phyloP scores from a whole-genome alignment of 2,797 vertebrate species.

The Mallotus villosus region DNA sequence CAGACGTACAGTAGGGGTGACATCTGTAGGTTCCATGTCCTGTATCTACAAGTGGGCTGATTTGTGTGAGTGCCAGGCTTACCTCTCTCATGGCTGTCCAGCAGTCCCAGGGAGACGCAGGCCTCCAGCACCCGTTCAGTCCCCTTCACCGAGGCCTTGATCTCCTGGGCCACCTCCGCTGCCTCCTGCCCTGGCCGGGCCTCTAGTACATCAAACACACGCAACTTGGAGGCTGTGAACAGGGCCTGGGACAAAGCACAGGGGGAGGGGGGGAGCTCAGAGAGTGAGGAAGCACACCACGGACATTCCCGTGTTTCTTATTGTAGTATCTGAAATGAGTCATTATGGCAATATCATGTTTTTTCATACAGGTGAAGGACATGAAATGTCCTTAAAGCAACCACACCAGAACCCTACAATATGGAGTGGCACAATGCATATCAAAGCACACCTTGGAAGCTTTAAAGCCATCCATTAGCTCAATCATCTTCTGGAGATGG shows the following conservation, averaged over 20 bases:
- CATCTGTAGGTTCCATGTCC: too few species aligned
- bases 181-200: constrained; percentile 60
- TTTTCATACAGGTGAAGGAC: background rate
- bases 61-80: background rate
- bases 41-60: too few species aligned
- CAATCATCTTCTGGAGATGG: constrained; percentile 52
- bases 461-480: constrained; percentile 87
- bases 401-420: background rate
- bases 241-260: constrained; percentile 73
- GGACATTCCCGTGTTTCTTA: background rate
- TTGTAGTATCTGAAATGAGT: background rate
- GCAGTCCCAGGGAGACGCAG: constrained; percentile 80
- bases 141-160: constrained; percentile 73
- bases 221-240: constrained; percentile 83
- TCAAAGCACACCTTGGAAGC: constrained; percentile 84
- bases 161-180: constrained; percentile 69
- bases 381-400: background rate
- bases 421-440: background rate
- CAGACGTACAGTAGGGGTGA: too few species aligned
- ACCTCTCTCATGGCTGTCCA: constrained; percentile 63
- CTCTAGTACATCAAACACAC: constrained; percentile 85
- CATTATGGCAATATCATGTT: background rate
- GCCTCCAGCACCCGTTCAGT: constrained; percentile 82
- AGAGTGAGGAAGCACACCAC: too few species aligned
- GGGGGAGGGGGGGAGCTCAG: too few species aligned